Evolutionary conservation across 92 coral and sea anemone species (phyloP).

Genomic region (Anthopleura xanthogrammica): DNA sequence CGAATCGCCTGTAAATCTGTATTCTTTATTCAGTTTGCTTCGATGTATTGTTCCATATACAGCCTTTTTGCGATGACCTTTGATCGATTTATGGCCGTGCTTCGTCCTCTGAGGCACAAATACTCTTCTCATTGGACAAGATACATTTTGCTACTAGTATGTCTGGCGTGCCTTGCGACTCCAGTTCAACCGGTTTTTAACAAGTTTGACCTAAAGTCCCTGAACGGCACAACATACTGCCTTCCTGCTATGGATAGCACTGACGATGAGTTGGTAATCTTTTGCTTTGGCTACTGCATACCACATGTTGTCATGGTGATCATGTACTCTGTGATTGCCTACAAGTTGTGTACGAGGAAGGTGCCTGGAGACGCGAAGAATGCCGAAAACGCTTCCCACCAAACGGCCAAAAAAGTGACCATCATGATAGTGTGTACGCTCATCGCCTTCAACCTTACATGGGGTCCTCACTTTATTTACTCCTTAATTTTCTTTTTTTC

Average conservation of each 20-base stretch:
- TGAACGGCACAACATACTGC: neutral
- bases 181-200: neutral
- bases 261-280: neutral
- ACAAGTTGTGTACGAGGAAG: slow-evolving; percentile 21
- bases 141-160: slow-evolving; percentile 9
- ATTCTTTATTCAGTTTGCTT: neutral
- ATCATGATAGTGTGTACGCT: slow-evolving; percentile 13
- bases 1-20: neutral
- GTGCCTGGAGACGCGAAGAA: slow-evolving; percentile 18
- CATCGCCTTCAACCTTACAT: slow-evolving; percentile 7
- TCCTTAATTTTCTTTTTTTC: neutral
- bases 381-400: neutral
- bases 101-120: slow-evolving; percentile 22
- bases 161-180: slow-evolving; percentile 7
- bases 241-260: too few relatives aligned
- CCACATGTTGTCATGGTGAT: slow-evolving; percentile 22
- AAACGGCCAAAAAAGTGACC: slow-evolving; percentile 21
- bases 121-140: slow-evolving; percentile 18
- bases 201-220: neutral
- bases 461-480: slow-evolving; percentile 17
- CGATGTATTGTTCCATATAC: slow-evolving; percentile 20
- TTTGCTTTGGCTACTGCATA: slow-evolving; percentile 5
- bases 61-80: slow-evolving; percentile 31
- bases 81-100: slow-evolving; percentile 39
- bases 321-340: slow-evolving; percentile 26